Evolutionary conservation across 2,888 invertebrate species (phyloP).

Genomic region (Macropis europaea): DNA sequence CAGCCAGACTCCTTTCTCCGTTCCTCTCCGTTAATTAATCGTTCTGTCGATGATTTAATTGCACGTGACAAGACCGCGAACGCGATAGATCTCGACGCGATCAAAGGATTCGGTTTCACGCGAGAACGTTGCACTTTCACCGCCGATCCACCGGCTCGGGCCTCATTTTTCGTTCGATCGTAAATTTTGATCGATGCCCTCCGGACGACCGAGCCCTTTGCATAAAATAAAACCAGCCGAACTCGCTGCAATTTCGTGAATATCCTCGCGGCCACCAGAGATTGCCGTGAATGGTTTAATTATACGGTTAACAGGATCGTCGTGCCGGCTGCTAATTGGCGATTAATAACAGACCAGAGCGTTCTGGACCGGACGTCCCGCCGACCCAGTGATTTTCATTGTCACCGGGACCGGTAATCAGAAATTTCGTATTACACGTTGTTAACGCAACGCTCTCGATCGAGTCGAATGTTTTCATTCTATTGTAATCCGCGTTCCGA

Average conservation of each 20-base stretch:
- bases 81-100: not conserved
- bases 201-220: not conserved
- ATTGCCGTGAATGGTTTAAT: conserved; percentile 42
- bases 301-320: conserved; percentile 34
- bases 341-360: conserved; percentile 40
- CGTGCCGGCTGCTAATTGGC: conserved; percentile 46
- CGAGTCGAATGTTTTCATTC: not conserved
- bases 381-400: not conserved
- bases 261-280: not conserved
- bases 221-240: not conserved
- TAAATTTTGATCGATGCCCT: not conserved
- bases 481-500: not conserved
- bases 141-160: too few relatives aligned
- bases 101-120: too few relatives aligned
- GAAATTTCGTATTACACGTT: conserved; percentile 5
- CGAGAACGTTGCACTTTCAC: too few relatives aligned
- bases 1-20: not conserved
- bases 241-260: not conserved
- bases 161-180: too few relatives aligned
- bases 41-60: conserved; percentile 28
- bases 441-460: not conserved
- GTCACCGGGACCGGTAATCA: not conserved
- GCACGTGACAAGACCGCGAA: not conserved
- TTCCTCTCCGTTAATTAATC: conserved; percentile 10
- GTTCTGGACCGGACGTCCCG: not conserved